These are phyloP conservation scores for Melanostigma gelatinosum DNA, from an alignment of 2,113 vertebrate species.

Conservation along the genomic window DNA sequence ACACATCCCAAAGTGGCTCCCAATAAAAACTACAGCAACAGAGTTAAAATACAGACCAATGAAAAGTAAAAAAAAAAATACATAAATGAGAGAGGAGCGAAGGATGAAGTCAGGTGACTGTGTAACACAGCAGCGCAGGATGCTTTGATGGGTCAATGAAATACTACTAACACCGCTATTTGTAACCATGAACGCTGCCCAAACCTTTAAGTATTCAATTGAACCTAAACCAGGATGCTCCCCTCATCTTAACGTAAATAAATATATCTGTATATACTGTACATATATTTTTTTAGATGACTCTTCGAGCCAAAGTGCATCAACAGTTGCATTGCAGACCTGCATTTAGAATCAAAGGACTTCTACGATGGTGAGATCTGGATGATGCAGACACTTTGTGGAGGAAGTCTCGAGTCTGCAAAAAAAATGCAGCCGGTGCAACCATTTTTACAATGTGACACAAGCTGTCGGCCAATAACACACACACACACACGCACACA, in stretches of 20 bases:
- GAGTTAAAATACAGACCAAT: neutral
- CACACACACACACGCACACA: neutral
- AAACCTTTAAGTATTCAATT: neutral
- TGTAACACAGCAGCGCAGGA: neutral
- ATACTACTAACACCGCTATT: neutral
- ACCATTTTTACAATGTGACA: conserved; percentile 27
- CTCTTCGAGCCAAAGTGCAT: neutral
- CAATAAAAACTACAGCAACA: neutral
- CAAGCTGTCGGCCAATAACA: neutral
- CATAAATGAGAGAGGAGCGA: neutral
- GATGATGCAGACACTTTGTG: neutral
- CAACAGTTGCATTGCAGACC: neutral
- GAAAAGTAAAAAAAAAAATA: neutral
- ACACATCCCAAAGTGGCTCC: neutral
- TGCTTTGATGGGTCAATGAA: neutral
- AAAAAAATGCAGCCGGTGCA: neutral
- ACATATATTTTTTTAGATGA: neutral
- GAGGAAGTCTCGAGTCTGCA: conserved; percentile 24
- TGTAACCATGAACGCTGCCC: neutral
- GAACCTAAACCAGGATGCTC: too few relatives aligned
- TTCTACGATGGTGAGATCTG: conserved; percentile 25
- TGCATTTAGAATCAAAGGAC: conserved; percentile 3
- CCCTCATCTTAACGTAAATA: neutral
- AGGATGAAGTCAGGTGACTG: neutral
- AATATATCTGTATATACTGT: neutral